These are phyloP conservation scores for Chrysogorgia sp. DNA, from an alignment of 92 coral and sea anemone species.

Conservation along the genomic window DNA sequence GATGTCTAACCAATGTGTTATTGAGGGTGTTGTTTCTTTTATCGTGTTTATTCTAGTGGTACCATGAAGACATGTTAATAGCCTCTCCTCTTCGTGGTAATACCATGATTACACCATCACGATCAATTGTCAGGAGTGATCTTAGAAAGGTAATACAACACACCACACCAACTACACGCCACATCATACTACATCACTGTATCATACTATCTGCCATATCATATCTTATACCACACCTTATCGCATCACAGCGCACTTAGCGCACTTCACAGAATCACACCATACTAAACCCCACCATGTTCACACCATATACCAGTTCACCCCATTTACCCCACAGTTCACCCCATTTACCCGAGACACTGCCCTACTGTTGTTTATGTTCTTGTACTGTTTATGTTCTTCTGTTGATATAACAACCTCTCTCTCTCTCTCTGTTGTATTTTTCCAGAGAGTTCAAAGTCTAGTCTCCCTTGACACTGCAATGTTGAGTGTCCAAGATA, in stretches of 20 bases:
- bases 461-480: conserved; percentile 84
- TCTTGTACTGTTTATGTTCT: no score
- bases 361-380: no score
- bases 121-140: conserved; percentile 90
- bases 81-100: conserved; percentile 88
- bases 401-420: no score
- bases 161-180: not conserved
- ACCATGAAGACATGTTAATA: conserved; percentile 83
- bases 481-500: conserved; percentile 82
- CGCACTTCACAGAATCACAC: not conserved
- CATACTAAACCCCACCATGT: not conserved
- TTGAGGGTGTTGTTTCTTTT: not conserved
- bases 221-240: not conserved
- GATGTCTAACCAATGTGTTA: no score
- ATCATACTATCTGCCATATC: not conserved
- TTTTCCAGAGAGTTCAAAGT: conserved; percentile 80
- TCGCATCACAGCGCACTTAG: not conserved
- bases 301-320: not conserved
- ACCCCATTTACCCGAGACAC: not conserved
- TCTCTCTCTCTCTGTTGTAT: no score
- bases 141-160: conserved; percentile 76
- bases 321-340: not conserved
- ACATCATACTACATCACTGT: not conserved
- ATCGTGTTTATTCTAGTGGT: conserved; percentile 62
- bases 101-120: conserved; percentile 95